Evolutionary conservation across 1,140 invertebrate species (phyloP).

Genomic region (Heliconius nattereri): DNA sequence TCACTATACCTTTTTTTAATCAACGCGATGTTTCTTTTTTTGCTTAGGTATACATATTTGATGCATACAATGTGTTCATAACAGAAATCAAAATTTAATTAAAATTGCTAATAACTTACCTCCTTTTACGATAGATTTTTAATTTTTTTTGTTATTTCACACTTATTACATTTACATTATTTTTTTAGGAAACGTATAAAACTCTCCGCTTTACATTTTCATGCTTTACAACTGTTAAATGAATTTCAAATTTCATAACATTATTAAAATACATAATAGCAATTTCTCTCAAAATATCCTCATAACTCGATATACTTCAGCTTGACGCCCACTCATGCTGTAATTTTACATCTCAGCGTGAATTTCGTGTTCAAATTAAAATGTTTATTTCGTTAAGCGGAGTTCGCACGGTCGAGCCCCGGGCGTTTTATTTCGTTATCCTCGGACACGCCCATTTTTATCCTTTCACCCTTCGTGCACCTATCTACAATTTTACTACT

Average conservation of each 20-base stretch:
- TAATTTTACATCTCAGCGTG: constrained; percentile 78
- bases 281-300: constrained; percentile 49
- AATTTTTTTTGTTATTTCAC: too few species aligned
- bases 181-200: too few species aligned
- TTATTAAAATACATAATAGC: background rate
- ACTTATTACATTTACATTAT: too few species aligned
- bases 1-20: too few species aligned
- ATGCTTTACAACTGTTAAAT: too few species aligned
- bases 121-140: too few species aligned
- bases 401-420: constrained; percentile 70
- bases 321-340: constrained; percentile 56
- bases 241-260: background rate
- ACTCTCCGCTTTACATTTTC: too few species aligned
- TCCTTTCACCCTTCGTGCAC: constrained; percentile 45
- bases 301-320: constrained; percentile 67
- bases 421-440: constrained; percentile 78
- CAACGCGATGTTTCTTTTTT: too few species aligned
- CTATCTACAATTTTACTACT: constrained; percentile 54
- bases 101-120: too few species aligned
- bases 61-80: too few species aligned
- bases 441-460: constrained; percentile 62
- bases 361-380: constrained; percentile 80
- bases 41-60: too few species aligned
- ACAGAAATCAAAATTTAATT: too few species aligned
- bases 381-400: constrained; percentile 79